Evolutionary conservation across 2,888 invertebrate genomes (phyloP), one percentile per base, ranked within the genome.

Genomic region (Sceliomorpha sp.): DNA sequence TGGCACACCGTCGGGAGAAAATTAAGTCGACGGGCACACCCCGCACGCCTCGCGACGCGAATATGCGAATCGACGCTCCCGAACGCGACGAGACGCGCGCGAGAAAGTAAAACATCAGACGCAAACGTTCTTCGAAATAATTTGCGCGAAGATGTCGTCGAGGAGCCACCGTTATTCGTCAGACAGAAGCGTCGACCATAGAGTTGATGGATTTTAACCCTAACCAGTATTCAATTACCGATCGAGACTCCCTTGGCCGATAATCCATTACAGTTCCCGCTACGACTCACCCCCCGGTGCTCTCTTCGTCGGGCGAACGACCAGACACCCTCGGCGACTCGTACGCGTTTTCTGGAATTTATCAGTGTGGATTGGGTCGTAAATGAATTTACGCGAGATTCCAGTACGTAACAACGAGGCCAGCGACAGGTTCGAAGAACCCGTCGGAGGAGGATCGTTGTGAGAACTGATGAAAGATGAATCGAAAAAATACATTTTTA

Each of bases 261-360:
- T 83, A 83, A 84, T 85, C 85, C 79, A 84, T 85, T 85, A 84
- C 76, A 74, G 78, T 83, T 83, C 80, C 84, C 83, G 81, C 79
- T 72, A 55, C 72, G 72, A 74, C 66, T 60, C 58, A 59, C 76
- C 74, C 74, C n/a, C n/a, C n/a, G n/a, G n/a, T 67, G 50, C 29
- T 60, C 58, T 50, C 59, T 50, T 64, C 59, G 56, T 56, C 13
- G 39, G 15, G 42, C 14, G 29, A 50, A 44, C 45, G 47, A 68
- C 67, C 50, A 59, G 50, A 73, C 73, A 73, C 77, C 77, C 72
- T 60, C 72, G 58, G 71, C 80, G 82, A 83, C 78, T 82, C 74
- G 78, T 72, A 68, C 71, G 73, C 79, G 73, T 80, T 83, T 84
- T 82, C 79, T 71, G 78, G 77, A 83, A 84, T 83, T 83, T 82